phyloP scores from a whole-genome alignment of 2,113 vertebrate genomes.

The Turdus rufiventris region DNA sequence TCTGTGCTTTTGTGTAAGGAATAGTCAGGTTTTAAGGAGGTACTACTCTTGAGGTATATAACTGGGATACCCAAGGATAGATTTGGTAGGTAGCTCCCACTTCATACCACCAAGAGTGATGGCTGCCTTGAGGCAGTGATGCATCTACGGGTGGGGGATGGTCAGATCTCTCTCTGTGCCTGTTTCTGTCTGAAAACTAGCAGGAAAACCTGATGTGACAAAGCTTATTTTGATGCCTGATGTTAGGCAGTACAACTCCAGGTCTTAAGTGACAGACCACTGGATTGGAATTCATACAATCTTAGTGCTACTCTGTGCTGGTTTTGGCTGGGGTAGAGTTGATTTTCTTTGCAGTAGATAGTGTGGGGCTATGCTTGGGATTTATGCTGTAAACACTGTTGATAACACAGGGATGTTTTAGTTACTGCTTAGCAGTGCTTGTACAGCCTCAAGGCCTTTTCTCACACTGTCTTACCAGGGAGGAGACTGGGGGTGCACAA shows the following conservation, averaged over 20 bases:
- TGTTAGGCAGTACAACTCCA: background rate
- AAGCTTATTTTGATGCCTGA: background rate
- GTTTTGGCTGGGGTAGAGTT: background rate
- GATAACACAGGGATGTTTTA: constrained; percentile 1
- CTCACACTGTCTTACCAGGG: background rate
- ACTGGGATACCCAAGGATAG: background rate
- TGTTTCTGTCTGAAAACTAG: background rate
- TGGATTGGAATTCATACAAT: background rate
- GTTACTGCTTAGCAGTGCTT: background rate
- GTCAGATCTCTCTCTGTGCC: background rate
- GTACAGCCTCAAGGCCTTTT: background rate
- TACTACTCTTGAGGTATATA: background rate
- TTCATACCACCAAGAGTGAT: background rate
- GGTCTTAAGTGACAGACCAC: background rate
- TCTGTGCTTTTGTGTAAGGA: background rate
- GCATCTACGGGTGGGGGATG: background rate
- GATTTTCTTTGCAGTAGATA: background rate
- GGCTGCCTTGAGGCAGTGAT: background rate
- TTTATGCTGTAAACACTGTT: background rate
- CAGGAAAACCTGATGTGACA: background rate
- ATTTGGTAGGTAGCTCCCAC: background rate
- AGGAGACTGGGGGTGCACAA: background rate
- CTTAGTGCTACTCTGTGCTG: background rate
- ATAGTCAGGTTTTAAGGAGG: background rate
- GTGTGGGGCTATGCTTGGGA: background rate